Percentiles rank a stretch among this genome's conserved stretches.
These are phyloP conservation scores for Dicerorhinus sumatrensis DNA, from an alignment of 2,113 vertebrate species.

Conservation along the genomic window DNA sequence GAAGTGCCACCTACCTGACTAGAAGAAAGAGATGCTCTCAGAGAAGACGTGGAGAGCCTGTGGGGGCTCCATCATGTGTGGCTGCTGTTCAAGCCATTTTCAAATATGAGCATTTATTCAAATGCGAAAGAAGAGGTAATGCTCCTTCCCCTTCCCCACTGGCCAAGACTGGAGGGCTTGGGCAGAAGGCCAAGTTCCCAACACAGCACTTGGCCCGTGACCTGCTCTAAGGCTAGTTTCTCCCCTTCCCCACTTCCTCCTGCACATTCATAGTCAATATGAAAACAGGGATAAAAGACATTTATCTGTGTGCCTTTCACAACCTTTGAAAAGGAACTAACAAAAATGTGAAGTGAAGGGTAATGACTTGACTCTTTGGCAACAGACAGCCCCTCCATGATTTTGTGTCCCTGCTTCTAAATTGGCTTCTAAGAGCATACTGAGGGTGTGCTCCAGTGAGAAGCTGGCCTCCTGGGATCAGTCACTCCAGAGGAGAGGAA, in stretches of 20 bases:
- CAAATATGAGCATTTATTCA: background rate
- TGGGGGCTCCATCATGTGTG: background rate
- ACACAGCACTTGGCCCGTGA: fast-evolving
- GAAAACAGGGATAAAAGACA: background rate
- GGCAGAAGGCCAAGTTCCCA: background rate
- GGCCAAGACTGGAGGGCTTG: background rate
- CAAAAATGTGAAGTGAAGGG: background rate
- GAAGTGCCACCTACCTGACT: too few relatives aligned
- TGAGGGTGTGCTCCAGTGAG: background rate
- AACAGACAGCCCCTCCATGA: background rate
- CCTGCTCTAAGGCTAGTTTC: background rate
- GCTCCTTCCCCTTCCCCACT: background rate
- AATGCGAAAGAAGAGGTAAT: background rate
- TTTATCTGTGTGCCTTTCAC: background rate
- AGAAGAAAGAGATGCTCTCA: background rate
- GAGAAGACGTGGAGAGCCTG: background rate
- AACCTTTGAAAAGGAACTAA: background rate
- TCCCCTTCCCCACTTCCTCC: background rate
- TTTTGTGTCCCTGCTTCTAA: background rate
- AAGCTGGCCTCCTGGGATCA: background rate
- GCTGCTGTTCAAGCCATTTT: background rate
- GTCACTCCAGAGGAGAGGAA: background rate
- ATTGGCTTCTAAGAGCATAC: background rate
- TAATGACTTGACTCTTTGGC: background rate
- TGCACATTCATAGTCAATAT: background rate